Conservation (phyloP, 2,797 vertebrate genomes). For the Myotis myotis region DNA sequence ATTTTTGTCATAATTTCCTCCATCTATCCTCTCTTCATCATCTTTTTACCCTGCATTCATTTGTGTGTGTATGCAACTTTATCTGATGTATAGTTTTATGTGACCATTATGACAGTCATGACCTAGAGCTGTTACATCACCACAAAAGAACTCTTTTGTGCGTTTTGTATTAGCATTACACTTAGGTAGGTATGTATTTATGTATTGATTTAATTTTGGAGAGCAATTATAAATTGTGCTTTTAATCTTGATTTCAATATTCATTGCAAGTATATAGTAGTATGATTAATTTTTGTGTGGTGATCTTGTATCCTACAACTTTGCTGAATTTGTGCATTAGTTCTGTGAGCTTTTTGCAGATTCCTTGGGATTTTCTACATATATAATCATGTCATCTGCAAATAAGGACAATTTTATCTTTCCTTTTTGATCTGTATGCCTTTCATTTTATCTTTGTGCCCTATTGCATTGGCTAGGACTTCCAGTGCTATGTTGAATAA, state of each 20-base stretch:
- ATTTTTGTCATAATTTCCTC: not conserved
- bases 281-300: not conserved
- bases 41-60: not conserved
- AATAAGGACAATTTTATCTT: not conserved
- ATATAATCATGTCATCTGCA: not conserved
- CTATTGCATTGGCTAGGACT: not conserved
- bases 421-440: not conserved
- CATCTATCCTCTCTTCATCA: not conserved
- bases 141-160: not conserved
- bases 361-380: not conserved
- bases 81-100: not conserved
- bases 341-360: not conserved
- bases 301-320: not conserved
- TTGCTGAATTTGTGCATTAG: not conserved
- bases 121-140: not conserved
- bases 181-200: not conserved
- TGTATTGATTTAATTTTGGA: not conserved
- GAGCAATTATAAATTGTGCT: constrained; percentile 24
- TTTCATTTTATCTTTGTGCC: constrained; percentile 24
- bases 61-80: not conserved
- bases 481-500: not conserved
- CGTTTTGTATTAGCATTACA: not conserved
- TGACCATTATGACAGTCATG: not conserved
- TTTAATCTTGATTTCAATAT: not conserved
- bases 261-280: not conserved